These are phyloP conservation scores for Fragum whitleyi DNA, from an alignment of 2,888 invertebrate species.

Conservation along the genomic window DNA sequence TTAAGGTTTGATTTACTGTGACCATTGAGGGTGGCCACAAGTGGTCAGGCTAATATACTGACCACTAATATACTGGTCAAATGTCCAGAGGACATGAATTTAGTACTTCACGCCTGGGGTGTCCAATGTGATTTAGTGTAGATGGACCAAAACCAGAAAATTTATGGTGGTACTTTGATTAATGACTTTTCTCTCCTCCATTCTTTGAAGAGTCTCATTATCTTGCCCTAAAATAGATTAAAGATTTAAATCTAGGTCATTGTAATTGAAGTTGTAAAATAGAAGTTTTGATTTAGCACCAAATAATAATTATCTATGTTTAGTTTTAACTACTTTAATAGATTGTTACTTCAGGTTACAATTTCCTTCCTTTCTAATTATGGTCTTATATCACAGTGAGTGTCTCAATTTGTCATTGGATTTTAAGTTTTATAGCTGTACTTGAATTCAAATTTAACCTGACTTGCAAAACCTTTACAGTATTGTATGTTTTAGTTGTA, in stretches of 20 bases:
- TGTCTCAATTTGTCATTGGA: not conserved
- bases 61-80: constrained; percentile 24
- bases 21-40: constrained; percentile 17
- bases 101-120: constrained; percentile 24
- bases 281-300: constrained; percentile 1
- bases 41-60: constrained; percentile 8
- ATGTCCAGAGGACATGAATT: constrained; percentile 13
- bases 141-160: not conserved
- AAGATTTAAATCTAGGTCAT: not conserved
- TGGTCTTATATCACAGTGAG: not conserved
- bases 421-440: no score
- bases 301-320: constrained; percentile 3
- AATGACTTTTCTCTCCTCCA: constrained; percentile 25
- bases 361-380: not conserved
- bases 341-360: constrained; percentile 8
- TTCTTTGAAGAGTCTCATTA: constrained; percentile 15
- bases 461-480: no score
- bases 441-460: no score
- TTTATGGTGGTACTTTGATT: constrained; percentile 26
- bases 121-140: constrained; percentile 19
- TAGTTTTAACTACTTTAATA: not conserved
- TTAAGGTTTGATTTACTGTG: constrained; percentile 15
- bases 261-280: constrained; percentile 1
- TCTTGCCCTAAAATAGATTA: not conserved
- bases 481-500: no score